Percentiles rank a stretch among this genome's conserved stretches.
phyloP scores from a whole-genome alignment of 2,113 vertebrate genomes.

The Spheniscus mendiculus region DNA sequence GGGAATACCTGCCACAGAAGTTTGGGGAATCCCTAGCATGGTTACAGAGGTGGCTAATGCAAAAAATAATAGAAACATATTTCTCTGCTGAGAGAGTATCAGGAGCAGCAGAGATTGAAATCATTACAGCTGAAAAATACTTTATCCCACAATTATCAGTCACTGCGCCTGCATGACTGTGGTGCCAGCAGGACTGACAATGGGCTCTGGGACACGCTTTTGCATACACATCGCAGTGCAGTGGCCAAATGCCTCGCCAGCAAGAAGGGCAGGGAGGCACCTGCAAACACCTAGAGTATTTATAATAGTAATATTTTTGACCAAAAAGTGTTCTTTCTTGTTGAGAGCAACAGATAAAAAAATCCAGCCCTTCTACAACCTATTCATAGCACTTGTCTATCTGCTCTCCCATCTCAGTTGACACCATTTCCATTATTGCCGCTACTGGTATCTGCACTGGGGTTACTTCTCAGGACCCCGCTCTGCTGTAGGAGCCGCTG shows the following conservation, averaged over 20 bases:
- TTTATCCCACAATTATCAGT: background rate
- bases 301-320: rapidly evolving
- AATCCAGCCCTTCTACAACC: background rate
- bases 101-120: background rate
- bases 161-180: rapidly evolving
- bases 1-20: background rate
- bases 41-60: background rate
- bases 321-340: background rate
- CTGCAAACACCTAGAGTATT: background rate
- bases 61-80: rapidly evolving
- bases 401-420: background rate
- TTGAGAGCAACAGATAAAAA: background rate
- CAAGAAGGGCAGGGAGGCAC: background rate
- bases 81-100: background rate
- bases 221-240: rapidly evolving
- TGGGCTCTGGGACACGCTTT: background rate
- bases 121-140: background rate
- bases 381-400: background rate
- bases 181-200: background rate
- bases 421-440: background rate
- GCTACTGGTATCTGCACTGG: background rate
- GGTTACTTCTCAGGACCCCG: rapidly evolving
- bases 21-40: rapidly evolving
- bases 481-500: background rate
- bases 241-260: background rate